A percentile compares a stretch with the other conserved stretches of the same genome.
Evolutionary conservation across 2,797 vertebrate species (phyloP).

Genomic region (Sebastes iracundus): DNA sequence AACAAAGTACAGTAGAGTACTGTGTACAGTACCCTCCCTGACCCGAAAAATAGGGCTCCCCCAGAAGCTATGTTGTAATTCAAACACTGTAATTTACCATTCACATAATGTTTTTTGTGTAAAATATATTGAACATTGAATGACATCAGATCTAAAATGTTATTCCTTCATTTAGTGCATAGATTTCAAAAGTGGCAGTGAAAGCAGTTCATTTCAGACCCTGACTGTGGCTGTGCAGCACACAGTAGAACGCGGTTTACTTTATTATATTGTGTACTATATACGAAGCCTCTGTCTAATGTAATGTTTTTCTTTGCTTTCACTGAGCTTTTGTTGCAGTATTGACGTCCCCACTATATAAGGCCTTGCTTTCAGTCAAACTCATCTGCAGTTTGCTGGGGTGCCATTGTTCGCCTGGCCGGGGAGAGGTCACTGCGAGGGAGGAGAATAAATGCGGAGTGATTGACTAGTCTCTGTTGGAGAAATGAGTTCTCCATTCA

Average conservation of each 20-base stretch:
- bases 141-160: too few species aligned
- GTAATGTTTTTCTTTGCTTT: constrained; percentile 60
- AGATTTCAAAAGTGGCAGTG: too few species aligned
- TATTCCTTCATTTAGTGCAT: too few species aligned
- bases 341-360: constrained; percentile 61
- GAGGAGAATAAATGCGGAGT: constrained; percentile 77
- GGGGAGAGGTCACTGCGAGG: constrained; percentile 72
- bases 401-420: constrained; percentile 70
- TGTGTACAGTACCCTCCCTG: too few species aligned
- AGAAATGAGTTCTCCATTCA: constrained; percentile 77
- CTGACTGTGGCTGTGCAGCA: background rate
- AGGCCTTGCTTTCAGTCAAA: constrained; percentile 71
- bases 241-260: constrained; percentile 1
- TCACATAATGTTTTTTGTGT: too few species aligned
- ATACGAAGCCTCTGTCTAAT: constrained; percentile 18
- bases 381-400: constrained; percentile 73
- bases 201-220: too few species aligned
- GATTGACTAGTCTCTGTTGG: constrained; percentile 81
- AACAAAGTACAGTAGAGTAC: too few species aligned
- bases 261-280: constrained; percentile 7
- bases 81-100: too few species aligned
- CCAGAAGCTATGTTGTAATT: too few species aligned
- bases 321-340: constrained; percentile 66
- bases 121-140: too few species aligned
- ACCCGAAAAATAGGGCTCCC: too few species aligned